Base-by-base conservation (phyloP, 2,888 invertebrate species). In the Lithophane semibrunnea region DNA sequence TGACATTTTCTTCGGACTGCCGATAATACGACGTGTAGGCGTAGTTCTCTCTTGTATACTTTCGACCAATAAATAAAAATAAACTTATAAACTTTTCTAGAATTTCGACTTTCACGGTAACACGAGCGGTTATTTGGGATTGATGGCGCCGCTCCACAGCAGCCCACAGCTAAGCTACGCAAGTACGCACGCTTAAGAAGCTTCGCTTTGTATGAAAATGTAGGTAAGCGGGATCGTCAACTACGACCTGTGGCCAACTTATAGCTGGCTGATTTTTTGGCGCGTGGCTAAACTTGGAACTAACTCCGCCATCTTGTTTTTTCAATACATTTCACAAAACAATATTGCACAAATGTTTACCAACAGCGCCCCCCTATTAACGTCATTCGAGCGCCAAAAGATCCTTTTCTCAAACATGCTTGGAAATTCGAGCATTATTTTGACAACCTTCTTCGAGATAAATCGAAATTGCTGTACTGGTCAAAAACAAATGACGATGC, bases 111-210 rank as follows among this genome's bases (percentile, higher is more conserved):
- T 37, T 63, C 8, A 65, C 29, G 7, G 37, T n/a, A 68, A 83
- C 71, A 61, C 16, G 29, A 73, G 44, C 71, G 61, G 70, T 65
- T 75, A 61, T 47, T 58, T 65, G 37, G 21, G 42, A 70, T 72
- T 72, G 9, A 67, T 37, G 29, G 10, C 37, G 10, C 16, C 16
- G 8, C 37, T 29, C 37, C 37, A n/a, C 4, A 49, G 29, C 13
- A 37, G 8, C 8, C 21, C 29, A 67, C 37, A 12, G 37, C 21
- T 54, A 67, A 52, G 29, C 1, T 52, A 67, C 2, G 21, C 2
- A 9, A 12, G 9, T 18, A 42, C 2, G 37, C 37, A 37, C 37
- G 3, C 37, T 3, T 4, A 4, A 3, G 12, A 24, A 67, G 13
- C 29, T 29, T 37, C 4, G 13, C 2, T 37, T 37, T 37, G 1